Evolutionary conservation across 2,113 vertebrate species (phyloP), one percentile per base, ranked within the genome.

Genomic region (Tinamus guttatus): DNA sequence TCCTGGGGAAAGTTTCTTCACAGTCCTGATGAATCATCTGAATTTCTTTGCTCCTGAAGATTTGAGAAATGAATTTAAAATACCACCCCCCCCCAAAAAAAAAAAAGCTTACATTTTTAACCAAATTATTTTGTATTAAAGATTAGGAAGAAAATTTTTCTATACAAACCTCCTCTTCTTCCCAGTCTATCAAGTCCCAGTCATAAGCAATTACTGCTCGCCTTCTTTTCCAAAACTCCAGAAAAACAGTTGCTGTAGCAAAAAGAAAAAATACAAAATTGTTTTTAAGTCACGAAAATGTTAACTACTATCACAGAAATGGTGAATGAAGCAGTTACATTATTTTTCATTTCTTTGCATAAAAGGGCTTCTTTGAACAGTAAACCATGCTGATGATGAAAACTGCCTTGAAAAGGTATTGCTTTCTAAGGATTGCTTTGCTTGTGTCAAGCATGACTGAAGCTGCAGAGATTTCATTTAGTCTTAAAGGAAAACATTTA

Each of bases 121-220:
- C 7, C 36, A 68, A 63, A 59, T 21, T 3, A 70, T 65, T 81
- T 40, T 47, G 13, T 34, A 58, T 60, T 60, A 77, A 81, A 90
- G 34, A 67, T 52, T 22, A 85, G 58, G 7, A 21, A 63, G 4
- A 62, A 70, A 62, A n/a, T 60, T 63, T 38, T 83, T 77, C 10
- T 27, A 90, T 96, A 98, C 98, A 83, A 86, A 99, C 99, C 99
- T 99, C 99, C 71, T 99, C 99, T 96, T 99, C 99, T 96, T 99
- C 99, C 98, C 99, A 99, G 97, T 99, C 99, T 82, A 99, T 99
- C 90, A 99, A 98, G 96, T 99, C 99, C 99, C 99, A 99, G 96
- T 99, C 99, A 70, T 99, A 99, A 64, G 99, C 99, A 80, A 99
- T 99, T 62, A 99, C 99, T 11, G 99, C 99, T 97, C 99, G 93